Evolutionary conservation across 2,888 invertebrate genomes (phyloP).

Genomic region (Pyrgus malvae): DNA sequence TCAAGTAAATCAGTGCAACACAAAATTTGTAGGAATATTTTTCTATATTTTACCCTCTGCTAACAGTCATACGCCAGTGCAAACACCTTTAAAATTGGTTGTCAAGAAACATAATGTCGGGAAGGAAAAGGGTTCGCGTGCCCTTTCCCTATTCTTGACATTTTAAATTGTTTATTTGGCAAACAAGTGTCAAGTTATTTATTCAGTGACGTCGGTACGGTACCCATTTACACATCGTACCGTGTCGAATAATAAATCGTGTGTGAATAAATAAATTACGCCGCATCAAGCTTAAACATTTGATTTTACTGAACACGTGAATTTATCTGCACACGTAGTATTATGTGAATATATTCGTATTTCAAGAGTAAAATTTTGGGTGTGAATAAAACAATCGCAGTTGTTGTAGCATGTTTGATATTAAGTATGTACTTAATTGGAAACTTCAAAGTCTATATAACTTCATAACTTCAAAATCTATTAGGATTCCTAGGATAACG

Average conservation of each 20-base stretch:
- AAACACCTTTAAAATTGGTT: slow-evolving; percentile 61
- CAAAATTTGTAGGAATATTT: too few species aligned
- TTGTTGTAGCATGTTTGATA: too few species aligned
- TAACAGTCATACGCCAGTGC: slow-evolving; percentile 32
- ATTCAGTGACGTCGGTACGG: slow-evolving; percentile 56
- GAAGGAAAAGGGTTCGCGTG: slow-evolving; percentile 63
- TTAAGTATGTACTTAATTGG: too few species aligned
- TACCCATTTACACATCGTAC: slow-evolving; percentile 31
- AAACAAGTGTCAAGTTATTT: slow-evolving; percentile 79
- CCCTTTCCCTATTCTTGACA: slow-evolving; percentile 78
- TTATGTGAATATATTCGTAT: too few species aligned
- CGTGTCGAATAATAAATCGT: slow-evolving; percentile 33
- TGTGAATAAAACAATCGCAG: too few species aligned
- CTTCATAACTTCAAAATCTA: too few species aligned
- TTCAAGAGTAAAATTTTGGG: too few species aligned
- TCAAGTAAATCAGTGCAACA: too few species aligned
- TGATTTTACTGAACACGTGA: slow-evolving; percentile 1
- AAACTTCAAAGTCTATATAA: too few species aligned
- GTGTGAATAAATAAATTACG: slow-evolving; percentile 14
- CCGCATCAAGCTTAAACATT: background rate
- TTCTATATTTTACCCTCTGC: slow-evolving; percentile 13
- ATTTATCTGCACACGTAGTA: background rate
- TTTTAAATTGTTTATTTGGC: slow-evolving; percentile 80
- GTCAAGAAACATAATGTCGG: slow-evolving; percentile 75
- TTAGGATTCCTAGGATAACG: too few species aligned